A percentile compares a stretch with the other conserved stretches of the same genome.
These are phyloP conservation scores for Parasteatoda tepidariorum DNA, from an alignment of 1,140 invertebrate genomes.

Conservation along the genomic window DNA sequence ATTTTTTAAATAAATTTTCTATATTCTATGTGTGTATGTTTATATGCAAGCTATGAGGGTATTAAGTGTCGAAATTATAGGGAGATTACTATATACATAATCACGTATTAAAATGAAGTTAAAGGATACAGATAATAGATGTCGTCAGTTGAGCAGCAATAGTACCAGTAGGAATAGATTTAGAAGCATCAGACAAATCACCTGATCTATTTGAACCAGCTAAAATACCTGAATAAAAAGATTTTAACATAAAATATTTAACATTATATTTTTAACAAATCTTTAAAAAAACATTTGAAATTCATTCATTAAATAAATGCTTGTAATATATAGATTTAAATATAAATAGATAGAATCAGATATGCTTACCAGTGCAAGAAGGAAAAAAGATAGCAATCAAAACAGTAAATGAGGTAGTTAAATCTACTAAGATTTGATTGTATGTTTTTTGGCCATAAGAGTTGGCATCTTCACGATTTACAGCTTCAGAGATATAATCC, in stretches of 20 bases:
- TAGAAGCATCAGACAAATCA: constrained; percentile 97
- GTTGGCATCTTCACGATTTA: constrained; percentile 17
- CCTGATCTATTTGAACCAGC: constrained; percentile 99
- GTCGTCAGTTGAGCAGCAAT: constrained; percentile 97
- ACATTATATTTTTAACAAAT: not conserved
- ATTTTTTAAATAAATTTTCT: too few relatives aligned
- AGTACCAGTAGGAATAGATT: constrained; percentile 97
- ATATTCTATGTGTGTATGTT: too few relatives aligned
- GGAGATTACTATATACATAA: too few relatives aligned
- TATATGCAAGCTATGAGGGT: too few relatives aligned
- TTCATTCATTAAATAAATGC: not conserved
- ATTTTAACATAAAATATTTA: not conserved
- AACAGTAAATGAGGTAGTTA: constrained; percentile 97
- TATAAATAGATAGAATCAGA: not conserved
- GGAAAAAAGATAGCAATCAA: constrained; percentile 99
- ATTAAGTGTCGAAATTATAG: too few relatives aligned
- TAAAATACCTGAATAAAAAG: constrained; percentile 84
- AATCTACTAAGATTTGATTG: constrained; percentile 88
- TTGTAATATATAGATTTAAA: not conserved
- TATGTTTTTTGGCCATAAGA: constrained; percentile 63
- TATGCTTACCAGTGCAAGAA: constrained; percentile 83
- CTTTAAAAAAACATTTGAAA: not conserved
- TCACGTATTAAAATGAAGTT: not conserved
- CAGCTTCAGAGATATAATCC: constrained; percentile 75
- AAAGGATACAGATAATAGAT: constrained; percentile 80